Evolutionary conservation across 2,797 vertebrate genomes (phyloP).

Genomic region (Schizothorax lantsangensis): DNA sequence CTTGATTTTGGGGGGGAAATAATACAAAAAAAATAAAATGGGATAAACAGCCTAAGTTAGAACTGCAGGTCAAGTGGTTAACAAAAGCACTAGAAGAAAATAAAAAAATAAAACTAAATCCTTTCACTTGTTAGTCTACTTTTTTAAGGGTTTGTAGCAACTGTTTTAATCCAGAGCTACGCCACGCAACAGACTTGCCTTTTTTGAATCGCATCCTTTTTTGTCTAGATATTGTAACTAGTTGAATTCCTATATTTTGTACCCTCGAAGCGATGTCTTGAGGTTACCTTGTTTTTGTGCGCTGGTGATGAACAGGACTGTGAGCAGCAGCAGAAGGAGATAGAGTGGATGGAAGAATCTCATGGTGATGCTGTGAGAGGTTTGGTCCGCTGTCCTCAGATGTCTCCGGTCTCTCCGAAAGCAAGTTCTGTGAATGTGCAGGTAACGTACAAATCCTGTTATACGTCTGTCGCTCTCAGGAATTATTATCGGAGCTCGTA

Average conservation of each 20-base stretch:
- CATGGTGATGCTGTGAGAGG: slow-evolving; percentile 66
- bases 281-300: slow-evolving; percentile 71
- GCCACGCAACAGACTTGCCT: neutral
- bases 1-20: neutral
- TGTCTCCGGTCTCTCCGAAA: neutral
- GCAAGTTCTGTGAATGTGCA: neutral
- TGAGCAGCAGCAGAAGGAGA: slow-evolving; percentile 72
- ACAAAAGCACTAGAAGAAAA: neutral
- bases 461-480: neutral
- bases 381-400: slow-evolving; percentile 1
- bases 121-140: neutral
- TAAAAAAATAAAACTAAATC: neutral
- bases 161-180: neutral
- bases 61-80: neutral
- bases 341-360: slow-evolving; percentile 76
- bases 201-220: neutral
- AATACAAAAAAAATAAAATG: neutral
- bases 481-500: neutral
- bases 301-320: slow-evolving; percentile 56
- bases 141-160: neutral
- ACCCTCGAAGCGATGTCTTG: neutral
- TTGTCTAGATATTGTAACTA: neutral
- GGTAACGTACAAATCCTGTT: slow-evolving; percentile 31
- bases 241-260: neutral
- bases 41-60: neutral